Evolutionary conservation across 2,888 invertebrate species (phyloP), one percentile per base, ranked within the genome.

Genomic region (Chrysomela aeneicollis): DNA sequence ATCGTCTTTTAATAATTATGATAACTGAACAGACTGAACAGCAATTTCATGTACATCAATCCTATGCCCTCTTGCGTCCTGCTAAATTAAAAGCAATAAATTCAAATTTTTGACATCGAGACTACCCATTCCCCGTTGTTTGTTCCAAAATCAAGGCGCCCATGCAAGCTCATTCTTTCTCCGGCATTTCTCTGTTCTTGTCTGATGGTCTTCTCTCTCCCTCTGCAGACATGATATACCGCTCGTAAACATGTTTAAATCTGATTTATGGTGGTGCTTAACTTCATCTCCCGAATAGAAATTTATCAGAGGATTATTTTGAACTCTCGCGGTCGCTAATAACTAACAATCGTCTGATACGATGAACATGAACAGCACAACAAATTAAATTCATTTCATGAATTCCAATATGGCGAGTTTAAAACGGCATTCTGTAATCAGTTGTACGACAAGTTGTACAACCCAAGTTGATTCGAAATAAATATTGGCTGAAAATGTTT

Each of bases 161-260:
- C 61, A 61, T 66, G 65, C 60, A 64, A 15, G 42, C 42, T 42
- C 42, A 42, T 42, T 42, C 42, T 42, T 42, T 15, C 15, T 10
- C 42, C 15, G 42, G 15, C n/a, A 15, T 42, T n/a, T 42, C 42
- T 42, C 15, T 42, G 1, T 12, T 42, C 12, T 42, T 15, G 3
- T 2, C 2, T 10, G 10, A 42, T 4, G 15, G n/a, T 15, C 42
- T 1, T 42, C 42, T 42, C 15, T 42, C 15, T 42, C 15, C n/a
- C 42, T 42, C 42, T n/a, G 67, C 67, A 49, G 63, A 63, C 67
- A 63, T 65, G 63, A 74, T 74, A 74, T 74, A 73, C 72, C 71
- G 63, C 66, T 73, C 72, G 71, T 75, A 74, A 75, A 75, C 71
- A 75, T 75, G 75, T 72, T 74, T 65, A 66, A 69, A 69, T 59